Base-by-base conservation (phyloP, 2,888 invertebrate genomes). In the Hetaerina titia region DNA sequence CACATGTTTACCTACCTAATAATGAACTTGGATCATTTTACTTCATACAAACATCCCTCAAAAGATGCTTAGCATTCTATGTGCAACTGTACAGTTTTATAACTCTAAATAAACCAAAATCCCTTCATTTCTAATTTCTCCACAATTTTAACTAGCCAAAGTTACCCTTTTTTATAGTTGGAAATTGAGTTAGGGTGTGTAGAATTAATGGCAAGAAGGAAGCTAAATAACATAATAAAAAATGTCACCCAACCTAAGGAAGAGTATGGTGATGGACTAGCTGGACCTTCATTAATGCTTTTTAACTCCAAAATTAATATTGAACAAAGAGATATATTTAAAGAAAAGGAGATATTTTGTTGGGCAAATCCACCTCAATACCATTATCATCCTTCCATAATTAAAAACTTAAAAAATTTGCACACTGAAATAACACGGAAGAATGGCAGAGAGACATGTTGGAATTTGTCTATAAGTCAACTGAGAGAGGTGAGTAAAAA, bases 291-390 rank as follows among this genome's bases (percentile, higher is more conserved):
- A 81, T 31, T 31, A 81, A 25, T 81, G 81, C n/a, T 81, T 8
- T 31, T 11, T 31, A 81, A 81, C 31, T 13, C 25, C 9, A 81
- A 31, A 4, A 81, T 13, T 81, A 15, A 81, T 7, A 31, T 81
- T 22, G 25, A 81, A 31, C 81, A 31, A 81, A 81, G 81, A 81
- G 81, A 81, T 81, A 31, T 81, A 81, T 81, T 81, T 15, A 31
- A 25, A 81, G 81, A 81, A 31, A 81, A 8, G 7, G 81, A 81
- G 81, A 81, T 81, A 31, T 81, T 81, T 31, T 22, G n/a, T 15
- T 81, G 81, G 81, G 81, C 81, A 11, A 81, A 81, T 13, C 81
- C 81, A 81, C 81, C 81, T 25, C 81, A 81, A 81, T 81, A 81
- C 31, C 81, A 81, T 31, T 81, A 81, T 31, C 25, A 81, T 31